Evolutionary conservation across 1,140 invertebrate genomes (phyloP), one percentile per base, ranked within the genome.

Genomic region (Drosophila ananassae): DNA sequence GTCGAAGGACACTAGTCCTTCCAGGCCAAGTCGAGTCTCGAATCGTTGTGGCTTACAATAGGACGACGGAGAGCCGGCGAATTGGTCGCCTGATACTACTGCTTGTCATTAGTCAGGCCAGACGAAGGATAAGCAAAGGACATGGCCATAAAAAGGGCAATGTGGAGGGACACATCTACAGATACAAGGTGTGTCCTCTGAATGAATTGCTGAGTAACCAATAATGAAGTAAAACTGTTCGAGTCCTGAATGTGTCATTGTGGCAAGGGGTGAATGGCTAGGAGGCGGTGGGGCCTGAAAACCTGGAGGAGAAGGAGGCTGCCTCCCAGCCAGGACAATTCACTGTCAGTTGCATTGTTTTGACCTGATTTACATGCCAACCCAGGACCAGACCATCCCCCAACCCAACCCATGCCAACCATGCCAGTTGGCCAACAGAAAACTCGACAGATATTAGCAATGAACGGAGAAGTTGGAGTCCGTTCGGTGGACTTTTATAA

Each of bases 181-280:
- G 64, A 61, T 56, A 83, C 78, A 83, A 89, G 83, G 83, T 89
- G 79, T 89, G 79, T 79, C 83, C 84, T 76, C 41, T 89, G 83
- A 89, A 89, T 89, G 83, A 89, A 89, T 89, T 89, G 83, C 83
- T 83, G 83, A 89, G 84, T 89, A 89, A 89, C 83, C 83, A 89
- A 89, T 89, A 89, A 89, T 89, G 83, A 89, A 89, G 76, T 89
- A 89, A 89, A 75, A 79, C 83, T 83, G 64, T 79, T 76, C 53
- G 59, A 76, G 61, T 83, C 66, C 76, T 79, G 77, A 68, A 78
- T 81, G 81, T 78, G 82, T 85, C 81, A 81, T 84, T 79, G 81
- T 78, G 74, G 74, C 55, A 72, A 47, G 21, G 50, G 46, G 56
- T 39, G 62, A 54, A 4, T 17, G 1, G 22, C 9, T 12, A n/a